phyloP scores from a whole-genome alignment of 2,113 vertebrate species.

The Acanthochromis polyacanthus region DNA sequence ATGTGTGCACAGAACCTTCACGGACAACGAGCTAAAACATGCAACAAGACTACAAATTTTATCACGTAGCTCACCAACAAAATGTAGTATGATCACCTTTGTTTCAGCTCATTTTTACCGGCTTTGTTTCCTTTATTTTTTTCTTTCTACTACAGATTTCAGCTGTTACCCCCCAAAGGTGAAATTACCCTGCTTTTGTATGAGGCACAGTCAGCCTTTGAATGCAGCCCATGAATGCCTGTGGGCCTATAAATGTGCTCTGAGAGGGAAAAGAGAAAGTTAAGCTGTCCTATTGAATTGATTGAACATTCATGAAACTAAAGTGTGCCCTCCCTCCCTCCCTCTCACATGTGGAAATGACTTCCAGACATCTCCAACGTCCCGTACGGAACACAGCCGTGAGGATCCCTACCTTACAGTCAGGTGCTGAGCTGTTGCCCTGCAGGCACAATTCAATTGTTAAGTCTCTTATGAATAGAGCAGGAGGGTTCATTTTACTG shows the following conservation, averaged over 20 bases:
- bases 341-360: slow-evolving; percentile 84
- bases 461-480: slow-evolving; percentile 78
- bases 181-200: slow-evolving; percentile 79
- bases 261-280: slow-evolving; percentile 80
- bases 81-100: slow-evolving; percentile 43
- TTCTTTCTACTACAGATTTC: slow-evolving; percentile 58
- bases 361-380: slow-evolving; percentile 85
- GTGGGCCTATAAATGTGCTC: slow-evolving; percentile 84
- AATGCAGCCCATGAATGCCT: slow-evolving; percentile 78
- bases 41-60: neutral
- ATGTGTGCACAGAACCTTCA: neutral
- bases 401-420: slow-evolving; percentile 82
- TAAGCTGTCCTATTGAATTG: slow-evolving; percentile 88
- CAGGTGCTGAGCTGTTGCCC: slow-evolving; percentile 84
- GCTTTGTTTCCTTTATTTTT: slow-evolving; percentile 52
- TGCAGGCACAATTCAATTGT: slow-evolving; percentile 83
- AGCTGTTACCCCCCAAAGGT: slow-evolving; percentile 75
- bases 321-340: slow-evolving; percentile 77
- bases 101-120: slow-evolving; percentile 52
- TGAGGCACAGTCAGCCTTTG: slow-evolving; percentile 75
- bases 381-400: slow-evolving; percentile 81
- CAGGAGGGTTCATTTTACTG: slow-evolving; percentile 66
- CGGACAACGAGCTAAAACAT: neutral
- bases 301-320: slow-evolving; percentile 88
- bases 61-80: neutral